Conservation (phyloP, 2,113 vertebrate species). For the Numenius arquata region DNA sequence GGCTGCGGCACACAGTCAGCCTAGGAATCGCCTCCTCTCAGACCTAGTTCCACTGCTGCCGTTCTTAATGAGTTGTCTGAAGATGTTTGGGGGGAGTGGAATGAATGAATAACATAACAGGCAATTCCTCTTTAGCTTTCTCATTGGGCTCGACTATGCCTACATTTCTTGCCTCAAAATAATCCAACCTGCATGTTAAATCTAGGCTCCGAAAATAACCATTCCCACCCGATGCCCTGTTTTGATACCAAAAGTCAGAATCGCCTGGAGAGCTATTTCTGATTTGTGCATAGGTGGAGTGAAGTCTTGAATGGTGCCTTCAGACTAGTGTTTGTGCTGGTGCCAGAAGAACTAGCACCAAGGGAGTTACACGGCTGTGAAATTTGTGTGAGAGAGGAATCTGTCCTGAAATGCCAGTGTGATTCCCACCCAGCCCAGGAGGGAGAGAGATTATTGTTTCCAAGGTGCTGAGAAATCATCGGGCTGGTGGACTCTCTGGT, state of each 20-base stretch:
- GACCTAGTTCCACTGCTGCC: background rate
- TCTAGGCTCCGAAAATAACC: background rate
- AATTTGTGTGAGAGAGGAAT: background rate
- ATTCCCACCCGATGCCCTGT: background rate
- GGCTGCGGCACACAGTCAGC: background rate
- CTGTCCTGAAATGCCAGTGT: background rate
- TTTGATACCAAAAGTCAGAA: background rate
- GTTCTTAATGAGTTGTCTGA: background rate
- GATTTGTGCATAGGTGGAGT: background rate
- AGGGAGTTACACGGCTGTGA: background rate
- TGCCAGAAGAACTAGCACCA: background rate
- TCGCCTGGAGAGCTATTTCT: background rate
- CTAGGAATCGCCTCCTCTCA: background rate
- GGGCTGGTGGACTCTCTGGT: background rate
- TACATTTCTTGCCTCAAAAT: background rate
- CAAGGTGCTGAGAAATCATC: background rate
- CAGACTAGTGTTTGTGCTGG: background rate
- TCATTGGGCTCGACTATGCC: background rate
- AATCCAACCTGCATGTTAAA: background rate
- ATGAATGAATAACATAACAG: background rate
- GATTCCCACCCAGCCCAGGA: background rate
- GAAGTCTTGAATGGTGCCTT: background rate
- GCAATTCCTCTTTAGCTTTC: background rate
- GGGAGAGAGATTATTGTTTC: background rate
- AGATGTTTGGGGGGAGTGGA: background rate